Evolutionary conservation across 37 sponge, comb jelly and placozoan genomes (phyloP).

Genomic region (Oscarella lobularis): DNA sequence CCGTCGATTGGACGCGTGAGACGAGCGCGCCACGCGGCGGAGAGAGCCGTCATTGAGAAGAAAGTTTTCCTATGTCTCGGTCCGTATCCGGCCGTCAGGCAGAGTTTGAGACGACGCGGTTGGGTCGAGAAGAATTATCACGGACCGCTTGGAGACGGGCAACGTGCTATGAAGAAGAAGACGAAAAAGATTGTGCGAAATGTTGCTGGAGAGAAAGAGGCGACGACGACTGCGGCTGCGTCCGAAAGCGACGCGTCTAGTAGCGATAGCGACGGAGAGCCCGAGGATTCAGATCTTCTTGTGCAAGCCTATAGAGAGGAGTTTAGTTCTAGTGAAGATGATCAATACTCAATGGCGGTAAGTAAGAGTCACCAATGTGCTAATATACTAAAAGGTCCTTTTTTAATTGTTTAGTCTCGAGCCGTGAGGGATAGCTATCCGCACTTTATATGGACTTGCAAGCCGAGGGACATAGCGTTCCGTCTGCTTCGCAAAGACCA

Average conservation of each 20-base stretch:
- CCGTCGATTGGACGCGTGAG: constrained; percentile 7
- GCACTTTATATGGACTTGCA: constrained; percentile 78
- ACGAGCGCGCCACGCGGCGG: constrained; percentile 16
- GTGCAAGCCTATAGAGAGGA: constrained; percentile 37
- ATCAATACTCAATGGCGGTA: constrained; percentile 61
- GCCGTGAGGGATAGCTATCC: constrained; percentile 49
- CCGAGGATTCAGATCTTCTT: constrained; percentile 6
- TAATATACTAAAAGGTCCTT: background rate
- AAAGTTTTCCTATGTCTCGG: constrained; percentile 64
- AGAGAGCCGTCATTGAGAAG: constrained; percentile 27
- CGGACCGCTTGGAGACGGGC: constrained; percentile 5
- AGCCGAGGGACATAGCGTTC: constrained; percentile 32
- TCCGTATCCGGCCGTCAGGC: constrained; percentile 55
- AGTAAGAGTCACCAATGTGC: background rate
- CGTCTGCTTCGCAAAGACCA: constrained; percentile 33
- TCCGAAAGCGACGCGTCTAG: background rate
- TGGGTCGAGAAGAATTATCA: constrained; percentile 81
- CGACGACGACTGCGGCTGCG: background rate
- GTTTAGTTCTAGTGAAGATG: constrained; percentile 55
- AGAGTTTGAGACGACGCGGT: constrained; percentile 52
- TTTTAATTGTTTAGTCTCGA: constrained; percentile 33
- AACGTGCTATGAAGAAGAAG: background rate
- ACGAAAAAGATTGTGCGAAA: background rate
- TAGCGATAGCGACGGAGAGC: constrained; percentile 5
- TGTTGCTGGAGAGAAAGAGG: background rate